phyloP scores from a whole-genome alignment of 2,888 invertebrate species.

The Lottia scabra region DNA sequence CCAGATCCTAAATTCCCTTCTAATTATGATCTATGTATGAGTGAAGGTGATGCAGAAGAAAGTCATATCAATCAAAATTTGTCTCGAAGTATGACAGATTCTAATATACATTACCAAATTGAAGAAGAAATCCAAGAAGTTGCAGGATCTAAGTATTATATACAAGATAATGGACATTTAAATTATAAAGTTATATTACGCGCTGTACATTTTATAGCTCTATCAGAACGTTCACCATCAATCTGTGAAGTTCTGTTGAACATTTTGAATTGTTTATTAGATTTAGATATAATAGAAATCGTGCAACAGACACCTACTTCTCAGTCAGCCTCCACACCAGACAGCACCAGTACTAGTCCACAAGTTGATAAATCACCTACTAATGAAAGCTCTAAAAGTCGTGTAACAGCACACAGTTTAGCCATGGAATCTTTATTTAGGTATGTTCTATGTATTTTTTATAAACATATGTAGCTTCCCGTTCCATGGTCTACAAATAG shows the following conservation, averaged over 20 bases:
- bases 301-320: constrained; percentile 20
- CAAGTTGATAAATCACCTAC: not conserved
- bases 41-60: constrained; percentile 76
- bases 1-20: constrained; percentile 75
- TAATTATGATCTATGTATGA: constrained; percentile 68
- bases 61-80: constrained; percentile 71
- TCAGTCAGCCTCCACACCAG: constrained; percentile 22
- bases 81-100: constrained; percentile 65
- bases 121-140: constrained; percentile 75
- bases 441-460: constrained; percentile 48
- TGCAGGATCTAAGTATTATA: constrained; percentile 83
- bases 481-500: too few species aligned
- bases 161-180: constrained; percentile 94
- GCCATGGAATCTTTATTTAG: constrained; percentile 78
- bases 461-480: too few species aligned
- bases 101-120: constrained; percentile 61
- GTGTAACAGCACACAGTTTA: constrained; percentile 76
- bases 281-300: constrained; percentile 79
- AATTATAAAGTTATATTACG: constrained; percentile 81
- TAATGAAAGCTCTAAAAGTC: constrained; percentile 35
- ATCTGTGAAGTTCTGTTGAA: constrained; percentile 94
- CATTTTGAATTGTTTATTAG: constrained; percentile 89
- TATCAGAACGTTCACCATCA: constrained; percentile 87
- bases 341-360: not conserved
- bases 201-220: constrained; percentile 88